A percentile compares a stretch with the other conserved stretches of the same genome.
Evolutionary conservation across 2,113 vertebrate species (phyloP).

Genomic region (Phasianus colchicus): DNA sequence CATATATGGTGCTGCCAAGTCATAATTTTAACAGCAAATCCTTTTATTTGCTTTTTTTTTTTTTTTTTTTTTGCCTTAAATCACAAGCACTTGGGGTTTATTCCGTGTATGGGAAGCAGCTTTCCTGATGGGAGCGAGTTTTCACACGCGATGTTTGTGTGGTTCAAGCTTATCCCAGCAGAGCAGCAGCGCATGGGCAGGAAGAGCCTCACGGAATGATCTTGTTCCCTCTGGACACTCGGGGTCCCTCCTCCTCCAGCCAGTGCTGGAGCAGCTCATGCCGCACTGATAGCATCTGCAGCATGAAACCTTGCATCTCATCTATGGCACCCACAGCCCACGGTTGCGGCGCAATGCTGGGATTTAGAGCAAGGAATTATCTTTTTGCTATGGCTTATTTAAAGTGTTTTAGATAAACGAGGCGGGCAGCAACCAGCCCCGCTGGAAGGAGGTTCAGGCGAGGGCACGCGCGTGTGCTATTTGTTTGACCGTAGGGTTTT

Average conservation of each 20-base stretch:
- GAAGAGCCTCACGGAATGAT: neutral
- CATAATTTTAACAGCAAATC: constrained; percentile 46
- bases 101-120: constrained; percentile 9
- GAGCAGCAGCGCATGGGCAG: neutral
- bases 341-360: fast-evolving
- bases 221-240: neutral
- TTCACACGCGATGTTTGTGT: neutral
- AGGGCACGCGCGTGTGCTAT: neutral
- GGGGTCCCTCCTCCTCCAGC: neutral
- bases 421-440: constrained; percentile 8
- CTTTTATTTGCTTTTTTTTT: constrained; percentile 39
- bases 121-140: neutral
- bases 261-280: neutral
- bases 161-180: neutral
- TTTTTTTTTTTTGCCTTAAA: neutral
- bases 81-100: constrained; percentile 8
- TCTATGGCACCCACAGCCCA: neutral
- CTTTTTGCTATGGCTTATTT: constrained; percentile 28
- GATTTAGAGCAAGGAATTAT: neutral
- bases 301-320: constrained; percentile 40
- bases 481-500: constrained; percentile 18
- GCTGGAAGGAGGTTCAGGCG: constrained; percentile 23
- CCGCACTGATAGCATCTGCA: neutral
- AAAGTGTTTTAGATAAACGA: neutral
- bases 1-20: neutral